Evolutionary conservation across 2,113 vertebrate species (phyloP).

Genomic region (Copsychus sechellarum): DNA sequence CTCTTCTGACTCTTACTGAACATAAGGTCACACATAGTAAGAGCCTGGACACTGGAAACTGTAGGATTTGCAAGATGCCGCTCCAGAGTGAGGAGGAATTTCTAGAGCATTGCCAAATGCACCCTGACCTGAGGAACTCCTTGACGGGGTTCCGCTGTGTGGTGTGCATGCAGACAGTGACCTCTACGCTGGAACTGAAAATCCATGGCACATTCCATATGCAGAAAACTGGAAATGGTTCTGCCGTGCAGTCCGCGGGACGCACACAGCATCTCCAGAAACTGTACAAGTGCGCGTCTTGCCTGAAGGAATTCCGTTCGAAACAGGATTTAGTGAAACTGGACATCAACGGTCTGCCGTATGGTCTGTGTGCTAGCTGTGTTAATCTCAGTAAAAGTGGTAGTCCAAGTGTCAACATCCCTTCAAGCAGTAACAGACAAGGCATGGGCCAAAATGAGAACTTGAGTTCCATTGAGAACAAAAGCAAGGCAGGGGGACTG

Average conservation of each 20-base stretch:
- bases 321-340: constrained; percentile 96
- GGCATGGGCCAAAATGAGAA: constrained; percentile 84
- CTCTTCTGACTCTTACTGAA: constrained; percentile 95
- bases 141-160: constrained; percentile 98
- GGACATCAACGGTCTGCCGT: constrained; percentile 96
- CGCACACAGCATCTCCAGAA: constrained; percentile 82
- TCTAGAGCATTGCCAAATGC: constrained; percentile 99
- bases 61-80: constrained; percentile 98
- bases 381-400: constrained; percentile 91
- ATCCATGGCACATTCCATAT: constrained; percentile 99
- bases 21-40: constrained; percentile 99
- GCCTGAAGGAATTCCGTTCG: constrained; percentile 96
- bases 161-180: constrained; percentile 99
- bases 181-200: constrained; percentile 97
- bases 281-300: constrained; percentile 95
- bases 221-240: constrained; percentile 93
- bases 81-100: constrained; percentile 97
- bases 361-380: constrained; percentile 92
- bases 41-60: constrained; percentile 97
- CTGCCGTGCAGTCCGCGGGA: constrained; percentile 71
- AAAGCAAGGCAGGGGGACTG: constrained; percentile 86
- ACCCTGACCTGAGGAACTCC: constrained; percentile 96
- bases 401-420: constrained; percentile 87
- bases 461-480: constrained; percentile 85
- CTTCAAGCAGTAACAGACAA: constrained; percentile 79